A percentile compares a stretch with the other conserved stretches of the same genome.
phyloP scores from a whole-genome alignment of 2,888 invertebrate species.

The Acanthosepion lycidas region DNA sequence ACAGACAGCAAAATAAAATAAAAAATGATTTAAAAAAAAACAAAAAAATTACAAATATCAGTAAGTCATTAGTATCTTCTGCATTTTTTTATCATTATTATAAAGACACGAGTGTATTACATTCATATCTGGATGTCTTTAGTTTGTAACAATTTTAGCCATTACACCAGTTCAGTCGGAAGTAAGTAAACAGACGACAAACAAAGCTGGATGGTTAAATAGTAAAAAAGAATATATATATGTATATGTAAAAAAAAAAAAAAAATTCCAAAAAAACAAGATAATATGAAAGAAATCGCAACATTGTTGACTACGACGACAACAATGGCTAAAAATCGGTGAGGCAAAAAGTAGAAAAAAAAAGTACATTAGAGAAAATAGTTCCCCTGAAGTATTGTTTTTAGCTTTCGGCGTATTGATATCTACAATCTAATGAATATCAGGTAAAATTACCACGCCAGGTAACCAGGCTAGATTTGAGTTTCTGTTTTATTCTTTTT shows the following conservation, averaged over 20 bases:
- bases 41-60: neutral
- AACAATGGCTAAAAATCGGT: neutral
- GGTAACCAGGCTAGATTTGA: neutral
- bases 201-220: neutral
- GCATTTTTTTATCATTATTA: neutral
- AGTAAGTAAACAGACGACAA: neutral
- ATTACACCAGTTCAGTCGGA: neutral
- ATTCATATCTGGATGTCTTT: neutral
- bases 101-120: neutral
- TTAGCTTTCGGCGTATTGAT: neutral
- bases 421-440: neutral
- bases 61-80: neutral
- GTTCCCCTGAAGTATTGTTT: neutral
- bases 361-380: neutral
- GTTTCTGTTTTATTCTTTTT: neutral
- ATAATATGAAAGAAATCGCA: neutral
- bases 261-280: neutral
- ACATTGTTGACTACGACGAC: neutral
- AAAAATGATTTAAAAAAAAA: too few species aligned
- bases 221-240: neutral
- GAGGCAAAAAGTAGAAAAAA: neutral
- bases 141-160: neutral
- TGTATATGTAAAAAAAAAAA: too few species aligned
- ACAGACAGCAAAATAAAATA: neutral
- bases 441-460: neutral